A percentile compares a stretch with the other conserved stretches of the same genome.
Conservation (phyloP, 2,888 invertebrate species). For the Drosophila quinaria region DNA sequence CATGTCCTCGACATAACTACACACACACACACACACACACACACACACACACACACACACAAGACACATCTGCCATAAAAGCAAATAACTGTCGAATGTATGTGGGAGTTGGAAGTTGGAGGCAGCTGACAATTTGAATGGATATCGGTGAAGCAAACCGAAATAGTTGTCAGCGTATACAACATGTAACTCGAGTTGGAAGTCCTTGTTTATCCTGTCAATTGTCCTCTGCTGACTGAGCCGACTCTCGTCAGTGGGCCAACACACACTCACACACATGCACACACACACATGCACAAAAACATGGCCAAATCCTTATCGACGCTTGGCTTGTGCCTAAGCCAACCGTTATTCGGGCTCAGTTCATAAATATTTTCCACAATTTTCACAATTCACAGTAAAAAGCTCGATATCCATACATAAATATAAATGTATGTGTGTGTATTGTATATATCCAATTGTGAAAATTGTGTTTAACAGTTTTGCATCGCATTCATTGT, state of each 20-base stretch:
- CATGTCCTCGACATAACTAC: conserved; percentile 61
- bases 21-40: conserved; percentile 17
- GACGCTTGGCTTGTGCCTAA: conserved; percentile 21
- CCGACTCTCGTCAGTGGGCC: conserved; percentile 22
- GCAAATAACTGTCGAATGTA: conserved; percentile 73
- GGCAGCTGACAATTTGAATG: conserved; percentile 52
- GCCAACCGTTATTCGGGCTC: conserved; percentile 19
- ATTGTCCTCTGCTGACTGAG: conserved; percentile 46
- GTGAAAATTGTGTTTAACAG: conserved; percentile 35
- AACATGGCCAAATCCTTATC: conserved; percentile 41
- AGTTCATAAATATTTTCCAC: conserved; percentile 36
- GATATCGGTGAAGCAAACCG: conserved; percentile 57
- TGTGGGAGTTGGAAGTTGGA: conserved; percentile 1
- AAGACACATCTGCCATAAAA: conserved; percentile 68
- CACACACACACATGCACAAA: conserved; percentile 9
- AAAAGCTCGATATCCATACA: conserved; percentile 1
- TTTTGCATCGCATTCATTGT: conserved; percentile 38
- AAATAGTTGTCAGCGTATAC: conserved; percentile 61
- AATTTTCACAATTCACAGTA: conserved; percentile 13
- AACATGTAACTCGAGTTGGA: conserved; percentile 42
- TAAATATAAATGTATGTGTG: too few relatives aligned
- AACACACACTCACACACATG: conserved; percentile 8
- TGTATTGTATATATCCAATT: conserved; percentile 5
- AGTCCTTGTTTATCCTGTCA: conserved; percentile 61
- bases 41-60: conserved; percentile 25